Percentiles rank a stretch among this genome's conserved stretches.
phyloP scores from a whole-genome alignment of 2,113 vertebrate genomes.

The Grallaria varia region DNA sequence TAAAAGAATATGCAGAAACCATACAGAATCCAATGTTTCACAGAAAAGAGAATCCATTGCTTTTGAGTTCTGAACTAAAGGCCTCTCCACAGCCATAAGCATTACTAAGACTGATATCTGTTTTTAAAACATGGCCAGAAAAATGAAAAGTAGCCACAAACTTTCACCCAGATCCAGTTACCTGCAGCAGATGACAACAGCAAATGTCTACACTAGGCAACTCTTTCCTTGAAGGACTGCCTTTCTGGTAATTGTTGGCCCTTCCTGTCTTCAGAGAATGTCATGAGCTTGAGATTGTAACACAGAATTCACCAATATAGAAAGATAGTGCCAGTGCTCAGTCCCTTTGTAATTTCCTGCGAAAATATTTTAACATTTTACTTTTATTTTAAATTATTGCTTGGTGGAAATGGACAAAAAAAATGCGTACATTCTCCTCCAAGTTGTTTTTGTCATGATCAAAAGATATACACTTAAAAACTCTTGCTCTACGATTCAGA shows the following conservation, averaged over 20 bases:
- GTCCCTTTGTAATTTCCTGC: not conserved
- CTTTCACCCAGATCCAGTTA: not conserved
- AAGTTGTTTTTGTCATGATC: not conserved
- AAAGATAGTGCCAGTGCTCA: not conserved
- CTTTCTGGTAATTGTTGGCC: not conserved
- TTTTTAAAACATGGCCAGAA: not conserved
- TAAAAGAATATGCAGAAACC: not conserved
- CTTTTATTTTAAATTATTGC: not conserved
- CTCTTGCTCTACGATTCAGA: not conserved
- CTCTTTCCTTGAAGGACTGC: not conserved
- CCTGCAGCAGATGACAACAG: not conserved
- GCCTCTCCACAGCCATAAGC: not conserved
- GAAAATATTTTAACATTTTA: not conserved
- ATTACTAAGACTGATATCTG: not conserved
- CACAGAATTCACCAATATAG: not conserved
- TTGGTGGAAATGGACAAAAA: not conserved
- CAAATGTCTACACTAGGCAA: not conserved
- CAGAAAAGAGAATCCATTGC: not conserved
- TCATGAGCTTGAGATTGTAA: not conserved
- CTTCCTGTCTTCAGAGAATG: not conserved
- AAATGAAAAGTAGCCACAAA: not conserved
- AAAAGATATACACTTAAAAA: not conserved
- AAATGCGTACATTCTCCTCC: not conserved
- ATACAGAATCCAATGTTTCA: not conserved
- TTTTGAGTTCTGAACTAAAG: not conserved